These are phyloP conservation scores for Dreissena polymorpha DNA, from an alignment of 1,140 invertebrate genomes.

Conservation along the genomic window DNA sequence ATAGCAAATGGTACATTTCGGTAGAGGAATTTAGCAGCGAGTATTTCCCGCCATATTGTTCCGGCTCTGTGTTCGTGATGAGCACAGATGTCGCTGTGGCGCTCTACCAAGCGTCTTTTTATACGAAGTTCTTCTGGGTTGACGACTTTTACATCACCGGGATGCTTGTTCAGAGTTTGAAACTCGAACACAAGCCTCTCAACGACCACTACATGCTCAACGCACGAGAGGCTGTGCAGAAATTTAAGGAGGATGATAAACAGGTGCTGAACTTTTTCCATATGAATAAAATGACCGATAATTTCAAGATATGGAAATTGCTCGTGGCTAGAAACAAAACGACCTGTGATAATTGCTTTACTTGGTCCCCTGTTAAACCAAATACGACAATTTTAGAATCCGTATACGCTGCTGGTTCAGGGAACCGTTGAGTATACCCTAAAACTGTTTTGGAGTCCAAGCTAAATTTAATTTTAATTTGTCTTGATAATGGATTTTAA, in stretches of 20 bases:
- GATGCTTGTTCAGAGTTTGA: slow-evolving; percentile 61
- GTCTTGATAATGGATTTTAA: too few relatives aligned
- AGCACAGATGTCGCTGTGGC: slow-evolving; percentile 70
- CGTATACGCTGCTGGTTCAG: too few relatives aligned
- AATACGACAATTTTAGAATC: too few relatives aligned
- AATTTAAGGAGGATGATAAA: slow-evolving; percentile 42
- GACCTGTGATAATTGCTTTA: slow-evolving; percentile 32
- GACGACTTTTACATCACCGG: slow-evolving; percentile 78
- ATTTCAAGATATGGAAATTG: slow-evolving; percentile 35
- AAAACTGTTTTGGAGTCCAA: too few relatives aligned
- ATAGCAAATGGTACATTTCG: slow-evolving; percentile 76
- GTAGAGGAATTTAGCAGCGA: slow-evolving; percentile 71
- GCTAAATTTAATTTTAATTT: too few relatives aligned
- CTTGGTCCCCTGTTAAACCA: not conserved
- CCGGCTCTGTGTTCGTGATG: slow-evolving; percentile 76
- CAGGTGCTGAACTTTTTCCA: slow-evolving; percentile 49
- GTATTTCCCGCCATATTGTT: slow-evolving; percentile 77
- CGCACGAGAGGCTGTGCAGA: slow-evolving; percentile 35
- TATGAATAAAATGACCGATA: slow-evolving; percentile 30
- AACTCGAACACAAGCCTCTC: slow-evolving; percentile 53
- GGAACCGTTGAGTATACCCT: too few relatives aligned
- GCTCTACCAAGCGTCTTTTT: slow-evolving; percentile 67
- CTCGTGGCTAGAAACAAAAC: slow-evolving; percentile 20
- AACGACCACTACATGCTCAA: slow-evolving; percentile 54
- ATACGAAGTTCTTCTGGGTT: slow-evolving; percentile 72